Evolutionary conservation across 35 echinoderm and acorn worm genomes (phyloP).

Genomic region (Ophioderma brevispina): DNA sequence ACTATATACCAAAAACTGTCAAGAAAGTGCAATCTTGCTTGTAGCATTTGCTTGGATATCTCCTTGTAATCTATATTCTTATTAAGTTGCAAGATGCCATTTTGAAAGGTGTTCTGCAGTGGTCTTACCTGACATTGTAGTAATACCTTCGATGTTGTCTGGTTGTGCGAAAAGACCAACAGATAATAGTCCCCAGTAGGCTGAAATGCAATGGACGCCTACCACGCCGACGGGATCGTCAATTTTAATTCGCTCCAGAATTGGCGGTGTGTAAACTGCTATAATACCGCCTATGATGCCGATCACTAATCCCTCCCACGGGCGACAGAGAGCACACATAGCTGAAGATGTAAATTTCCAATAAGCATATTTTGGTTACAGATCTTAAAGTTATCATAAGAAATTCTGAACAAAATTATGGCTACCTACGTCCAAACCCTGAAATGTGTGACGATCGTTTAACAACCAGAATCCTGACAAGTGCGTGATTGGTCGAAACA

Average conservation of each 20-base stretch:
- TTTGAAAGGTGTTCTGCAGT: too few species aligned
- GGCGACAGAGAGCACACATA: conserved; percentile 73
- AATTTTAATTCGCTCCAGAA: conserved; percentile 70
- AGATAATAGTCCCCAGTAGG: conserved; percentile 72
- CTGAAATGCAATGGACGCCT: conserved; percentile 70
- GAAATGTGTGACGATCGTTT: too few species aligned
- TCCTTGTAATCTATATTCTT: too few species aligned
- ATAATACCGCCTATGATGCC: conserved; percentile 72
- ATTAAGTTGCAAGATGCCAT: too few species aligned
- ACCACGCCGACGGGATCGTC: conserved; percentile 94
- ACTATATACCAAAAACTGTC: not conserved
- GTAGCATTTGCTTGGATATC: not conserved
- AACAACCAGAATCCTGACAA: too few species aligned
- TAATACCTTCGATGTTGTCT: conserved; percentile 70
- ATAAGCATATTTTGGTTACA: too few species aligned
- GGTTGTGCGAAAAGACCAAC: conserved; percentile 83
- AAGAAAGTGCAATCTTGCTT: not conserved
- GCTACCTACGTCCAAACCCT: too few species aligned
- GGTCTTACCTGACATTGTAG: conserved; percentile 65
- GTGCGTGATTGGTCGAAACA: too few species aligned
- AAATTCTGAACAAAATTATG: too few species aligned
- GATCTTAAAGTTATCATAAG: too few species aligned
- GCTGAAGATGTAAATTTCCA: too few species aligned
- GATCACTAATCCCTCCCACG: conserved; percentile 91
- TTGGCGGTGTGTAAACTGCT: conserved; percentile 35